Base-by-base conservation (phyloP, 1,140 invertebrate species). In the Drosophila santomea region DNA sequence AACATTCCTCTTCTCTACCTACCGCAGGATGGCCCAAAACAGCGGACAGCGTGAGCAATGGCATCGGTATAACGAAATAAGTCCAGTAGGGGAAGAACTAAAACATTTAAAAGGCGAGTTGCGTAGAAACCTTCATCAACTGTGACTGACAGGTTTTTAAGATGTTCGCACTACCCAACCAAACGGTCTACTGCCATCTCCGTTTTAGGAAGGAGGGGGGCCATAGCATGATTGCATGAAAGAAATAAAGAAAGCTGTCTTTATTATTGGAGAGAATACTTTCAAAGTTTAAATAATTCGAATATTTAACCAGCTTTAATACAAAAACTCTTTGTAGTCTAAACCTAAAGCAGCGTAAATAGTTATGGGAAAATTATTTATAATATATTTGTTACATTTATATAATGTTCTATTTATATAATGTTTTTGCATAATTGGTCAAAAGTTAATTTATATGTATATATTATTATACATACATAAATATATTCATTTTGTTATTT, bases 81-180 rank as follows among this genome's bases (percentile, higher is more conserved):
- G 61, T 41, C 48, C 58, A 54, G 57, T 45, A 47, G 17, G 25
- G 25, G 14, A 43, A 67, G 43, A 38, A 54, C 23, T 50, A 45
- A 28, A 78, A 77, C 71, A 71, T 74, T 83, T 79, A 89, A 88
- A 89, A 88, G 76, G 83, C 80, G 67, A 76, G 76, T 43, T 84
- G 71, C 74, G 79, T 75, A 79, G 77, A 73, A 85, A 91, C 90
- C 90, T 91, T 91, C 78, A 82, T 91, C 90, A 91, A 90, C 80
- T 80, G 79, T 89, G 90, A 90, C 78, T 72, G 90, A 90, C 90
- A 91, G 90, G 80, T 91, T 91, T 91, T 91, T 78, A 90, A 91
- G 83, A 90, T 78, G 86, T 90, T 91, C 82, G 84, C 90, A 91
- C 85, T 80, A 72, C 50, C 74, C 64, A 74, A 78, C 69, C 58